phyloP scores from a whole-genome alignment of 1,140 invertebrate genomes.

The Hylaeus anthracinus region DNA sequence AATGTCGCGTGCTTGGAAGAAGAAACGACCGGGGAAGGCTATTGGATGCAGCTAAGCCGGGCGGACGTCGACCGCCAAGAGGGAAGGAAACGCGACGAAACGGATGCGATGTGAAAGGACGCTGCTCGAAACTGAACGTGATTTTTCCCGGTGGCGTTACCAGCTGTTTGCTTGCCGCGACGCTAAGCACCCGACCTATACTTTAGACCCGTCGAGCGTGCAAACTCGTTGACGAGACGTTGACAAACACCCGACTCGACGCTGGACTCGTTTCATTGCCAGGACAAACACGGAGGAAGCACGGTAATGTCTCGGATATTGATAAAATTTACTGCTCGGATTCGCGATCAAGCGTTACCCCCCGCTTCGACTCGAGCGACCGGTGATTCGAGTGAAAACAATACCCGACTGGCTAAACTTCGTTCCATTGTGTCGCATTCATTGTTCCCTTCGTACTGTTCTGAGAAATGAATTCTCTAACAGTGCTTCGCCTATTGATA shows the following conservation, averaged over 20 bases:
- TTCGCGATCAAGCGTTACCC: too few species aligned
- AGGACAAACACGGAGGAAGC: constrained; percentile 8
- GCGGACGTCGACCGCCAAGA: constrained; percentile 21
- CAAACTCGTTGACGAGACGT: constrained; percentile 48
- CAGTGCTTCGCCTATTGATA: too few species aligned
- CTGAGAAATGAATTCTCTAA: too few species aligned
- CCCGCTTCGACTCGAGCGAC: too few species aligned
- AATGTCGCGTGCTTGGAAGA: constrained; percentile 39
- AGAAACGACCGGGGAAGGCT: constrained; percentile 27
- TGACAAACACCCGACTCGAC: constrained; percentile 21
- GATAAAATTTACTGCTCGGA: too few species aligned
- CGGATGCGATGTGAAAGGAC: constrained; percentile 14
- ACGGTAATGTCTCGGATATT: neutral
- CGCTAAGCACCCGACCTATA: constrained; percentile 30
- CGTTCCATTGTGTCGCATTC: neutral
- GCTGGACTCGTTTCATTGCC: constrained; percentile 7
- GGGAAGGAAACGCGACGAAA: constrained; percentile 6
- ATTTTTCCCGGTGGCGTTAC: constrained; percentile 44
- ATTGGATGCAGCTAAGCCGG: constrained; percentile 41
- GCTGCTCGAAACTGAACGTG: constrained; percentile 32
- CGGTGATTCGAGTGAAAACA: too few species aligned
- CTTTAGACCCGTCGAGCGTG: constrained; percentile 27
- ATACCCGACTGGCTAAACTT: too few species aligned
- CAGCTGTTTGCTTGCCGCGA: constrained; percentile 43
- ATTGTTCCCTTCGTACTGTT: too few species aligned